These are phyloP conservation scores for Fistularia commersonii DNA, from an alignment of 2,797 vertebrate species.

Conservation along the genomic window DNA sequence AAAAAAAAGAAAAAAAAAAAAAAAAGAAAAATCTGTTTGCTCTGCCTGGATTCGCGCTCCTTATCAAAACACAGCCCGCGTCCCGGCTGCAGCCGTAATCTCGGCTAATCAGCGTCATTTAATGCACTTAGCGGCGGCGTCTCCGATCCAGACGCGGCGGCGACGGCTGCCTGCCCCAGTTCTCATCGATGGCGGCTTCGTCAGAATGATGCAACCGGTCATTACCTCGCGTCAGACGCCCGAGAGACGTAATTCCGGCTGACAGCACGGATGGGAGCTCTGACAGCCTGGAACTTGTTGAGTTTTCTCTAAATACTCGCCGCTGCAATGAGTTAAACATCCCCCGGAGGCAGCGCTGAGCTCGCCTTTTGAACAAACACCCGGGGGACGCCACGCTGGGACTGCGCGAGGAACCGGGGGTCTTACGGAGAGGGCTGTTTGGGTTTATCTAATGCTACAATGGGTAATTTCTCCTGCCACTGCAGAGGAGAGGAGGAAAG, in stretches of 20 bases:
- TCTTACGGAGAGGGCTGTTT: constrained; percentile 87
- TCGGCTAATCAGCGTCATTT: constrained; percentile 73
- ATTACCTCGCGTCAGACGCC: constrained; percentile 90
- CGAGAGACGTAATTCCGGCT: constrained; percentile 88
- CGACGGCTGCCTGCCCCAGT: constrained; percentile 49
- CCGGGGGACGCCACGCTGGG: constrained; percentile 88
- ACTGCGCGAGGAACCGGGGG: constrained; percentile 89
- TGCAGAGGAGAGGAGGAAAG: constrained; percentile 56
- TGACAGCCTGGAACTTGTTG: constrained; percentile 93
- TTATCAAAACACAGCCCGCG: constrained; percentile 68
- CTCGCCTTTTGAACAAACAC: constrained; percentile 92
- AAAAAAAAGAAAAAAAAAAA: constrained; percentile 8
- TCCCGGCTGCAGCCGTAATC: constrained; percentile 68
- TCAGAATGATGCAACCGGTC: constrained; percentile 79
- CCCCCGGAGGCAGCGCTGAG: constrained; percentile 88
- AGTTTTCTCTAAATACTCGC: constrained; percentile 96
- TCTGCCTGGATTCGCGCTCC: constrained; percentile 61
- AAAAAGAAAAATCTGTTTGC: constrained; percentile 58
- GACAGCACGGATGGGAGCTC: constrained; percentile 91
- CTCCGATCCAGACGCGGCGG: constrained; percentile 68
- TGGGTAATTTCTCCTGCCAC: constrained; percentile 93
- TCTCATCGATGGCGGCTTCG: constrained; percentile 65
- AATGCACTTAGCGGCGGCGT: constrained; percentile 67
- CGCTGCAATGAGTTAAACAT: constrained; percentile 98
- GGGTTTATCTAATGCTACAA: constrained; percentile 90